Percentiles rank a stretch among this genome's conserved stretches.
Evolutionary conservation across 2,113 vertebrate species (phyloP).

Genomic region (Cyphomyrus plagiostoma): DNA sequence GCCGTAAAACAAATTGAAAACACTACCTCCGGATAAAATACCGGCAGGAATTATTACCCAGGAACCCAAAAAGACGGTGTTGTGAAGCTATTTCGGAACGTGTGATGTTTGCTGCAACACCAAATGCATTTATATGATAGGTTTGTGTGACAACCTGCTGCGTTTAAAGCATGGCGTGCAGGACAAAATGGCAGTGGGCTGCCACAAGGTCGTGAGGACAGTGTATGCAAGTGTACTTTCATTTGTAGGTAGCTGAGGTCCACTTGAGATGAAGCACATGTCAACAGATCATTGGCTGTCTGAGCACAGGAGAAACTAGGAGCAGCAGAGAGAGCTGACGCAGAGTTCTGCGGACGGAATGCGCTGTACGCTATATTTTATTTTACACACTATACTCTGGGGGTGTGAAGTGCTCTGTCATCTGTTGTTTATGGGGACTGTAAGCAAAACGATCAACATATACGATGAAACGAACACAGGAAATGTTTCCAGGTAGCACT

Average conservation of each 20-base stretch:
- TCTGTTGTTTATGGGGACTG: background rate
- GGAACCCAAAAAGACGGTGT: background rate
- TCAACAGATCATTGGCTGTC: background rate
- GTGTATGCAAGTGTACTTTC: background rate
- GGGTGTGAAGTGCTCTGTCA: background rate
- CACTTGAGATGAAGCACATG: background rate
- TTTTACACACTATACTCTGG: background rate
- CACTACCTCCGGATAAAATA: background rate
- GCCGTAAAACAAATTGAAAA: background rate
- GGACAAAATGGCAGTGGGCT: background rate
- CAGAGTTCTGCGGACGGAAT: background rate
- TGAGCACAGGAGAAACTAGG: background rate
- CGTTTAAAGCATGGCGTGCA: background rate
- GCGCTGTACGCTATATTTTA: background rate
- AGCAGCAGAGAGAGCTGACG: background rate
- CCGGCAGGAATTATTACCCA: background rate
- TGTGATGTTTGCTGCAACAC: background rate
- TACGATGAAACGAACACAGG: background rate
- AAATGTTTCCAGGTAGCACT: background rate
- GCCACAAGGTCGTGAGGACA: background rate
- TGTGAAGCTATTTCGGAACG: background rate
- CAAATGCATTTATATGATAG: background rate
- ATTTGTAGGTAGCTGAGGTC: background rate
- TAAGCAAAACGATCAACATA: background rate
- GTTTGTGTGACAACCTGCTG: background rate